These are phyloP conservation scores for Pampusana beccarii DNA, from an alignment of 2,113 vertebrate genomes.

Conservation along the genomic window DNA sequence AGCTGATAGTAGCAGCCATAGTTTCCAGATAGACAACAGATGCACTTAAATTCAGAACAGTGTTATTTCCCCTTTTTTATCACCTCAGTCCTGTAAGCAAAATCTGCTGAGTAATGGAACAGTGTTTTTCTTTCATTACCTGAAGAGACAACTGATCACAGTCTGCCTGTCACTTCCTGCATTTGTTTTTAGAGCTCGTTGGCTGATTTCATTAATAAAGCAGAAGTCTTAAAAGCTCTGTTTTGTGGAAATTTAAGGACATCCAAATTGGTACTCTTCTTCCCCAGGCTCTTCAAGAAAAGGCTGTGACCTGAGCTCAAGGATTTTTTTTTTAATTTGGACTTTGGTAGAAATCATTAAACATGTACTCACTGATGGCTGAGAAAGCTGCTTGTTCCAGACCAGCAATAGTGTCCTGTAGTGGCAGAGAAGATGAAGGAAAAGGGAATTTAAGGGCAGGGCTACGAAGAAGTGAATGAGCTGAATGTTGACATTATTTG, in stretches of 20 bases:
- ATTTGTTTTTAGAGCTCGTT: background rate
- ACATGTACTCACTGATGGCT: fast-evolving
- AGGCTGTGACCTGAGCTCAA: background rate
- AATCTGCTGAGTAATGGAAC: background rate
- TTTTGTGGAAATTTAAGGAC: background rate
- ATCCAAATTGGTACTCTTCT: background rate
- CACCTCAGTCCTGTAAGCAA: background rate
- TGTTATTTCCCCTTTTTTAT: background rate
- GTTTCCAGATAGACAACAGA: background rate
- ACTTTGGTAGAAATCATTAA: background rate
- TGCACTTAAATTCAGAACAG: background rate
- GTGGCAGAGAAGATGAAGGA: background rate
- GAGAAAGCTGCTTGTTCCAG: background rate
- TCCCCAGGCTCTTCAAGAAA: background rate
- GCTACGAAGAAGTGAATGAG: background rate
- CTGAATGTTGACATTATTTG: background rate
- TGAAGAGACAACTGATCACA: background rate
- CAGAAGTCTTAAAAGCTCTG: background rate
- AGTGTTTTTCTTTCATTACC: background rate
- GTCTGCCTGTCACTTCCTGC: background rate
- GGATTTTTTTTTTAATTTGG: background rate
- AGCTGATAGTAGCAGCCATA: background rate
- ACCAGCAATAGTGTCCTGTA: background rate
- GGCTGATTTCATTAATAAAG: background rate
- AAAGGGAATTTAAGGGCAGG: background rate